These are phyloP conservation scores for Pachliopta kotzebuea DNA, from an alignment of 2,888 invertebrate genomes.

Conservation along the genomic window DNA sequence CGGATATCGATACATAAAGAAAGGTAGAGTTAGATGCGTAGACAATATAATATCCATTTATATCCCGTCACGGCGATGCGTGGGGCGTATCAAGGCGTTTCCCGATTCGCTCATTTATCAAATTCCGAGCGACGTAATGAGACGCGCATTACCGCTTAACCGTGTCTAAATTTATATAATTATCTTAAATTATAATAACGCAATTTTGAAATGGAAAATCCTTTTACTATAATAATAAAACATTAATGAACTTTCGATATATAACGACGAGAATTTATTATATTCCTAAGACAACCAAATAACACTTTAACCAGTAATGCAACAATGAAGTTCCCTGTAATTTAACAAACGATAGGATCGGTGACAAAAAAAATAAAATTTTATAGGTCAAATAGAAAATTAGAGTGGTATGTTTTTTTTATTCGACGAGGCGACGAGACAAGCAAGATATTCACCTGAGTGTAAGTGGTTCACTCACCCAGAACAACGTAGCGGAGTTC, in stretches of 20 bases:
- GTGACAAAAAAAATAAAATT: too few relatives aligned
- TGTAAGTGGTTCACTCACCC: too few relatives aligned
- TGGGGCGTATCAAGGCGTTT: conserved; percentile 73
- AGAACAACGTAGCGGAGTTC: too few relatives aligned
- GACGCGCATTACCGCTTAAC: conserved; percentile 59
- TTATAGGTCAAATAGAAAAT: too few relatives aligned
- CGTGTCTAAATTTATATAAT: conserved; percentile 45
- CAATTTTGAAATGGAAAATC: conserved; percentile 8
- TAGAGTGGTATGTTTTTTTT: too few relatives aligned
- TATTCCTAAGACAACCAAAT: neutral
- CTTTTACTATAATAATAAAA: neutral
- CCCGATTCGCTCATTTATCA: conserved; percentile 77
- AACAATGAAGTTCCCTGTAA: neutral
- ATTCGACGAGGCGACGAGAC: too few relatives aligned
- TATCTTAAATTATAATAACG: conserved; percentile 28
- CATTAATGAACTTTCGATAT: neutral
- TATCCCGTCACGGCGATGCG: conserved; percentile 71
- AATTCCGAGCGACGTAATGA: conserved; percentile 69
- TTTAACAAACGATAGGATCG: neutral
- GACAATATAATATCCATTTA: conserved; percentile 78
- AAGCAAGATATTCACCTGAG: too few relatives aligned
- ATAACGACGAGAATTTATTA: neutral
- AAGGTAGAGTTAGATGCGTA: conserved; percentile 68
- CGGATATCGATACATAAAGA: conserved; percentile 63
- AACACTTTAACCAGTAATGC: too few relatives aligned